Evolutionary conservation across 2,797 vertebrate genomes (phyloP).

Genomic region (Pempheris klunzingeri): DNA sequence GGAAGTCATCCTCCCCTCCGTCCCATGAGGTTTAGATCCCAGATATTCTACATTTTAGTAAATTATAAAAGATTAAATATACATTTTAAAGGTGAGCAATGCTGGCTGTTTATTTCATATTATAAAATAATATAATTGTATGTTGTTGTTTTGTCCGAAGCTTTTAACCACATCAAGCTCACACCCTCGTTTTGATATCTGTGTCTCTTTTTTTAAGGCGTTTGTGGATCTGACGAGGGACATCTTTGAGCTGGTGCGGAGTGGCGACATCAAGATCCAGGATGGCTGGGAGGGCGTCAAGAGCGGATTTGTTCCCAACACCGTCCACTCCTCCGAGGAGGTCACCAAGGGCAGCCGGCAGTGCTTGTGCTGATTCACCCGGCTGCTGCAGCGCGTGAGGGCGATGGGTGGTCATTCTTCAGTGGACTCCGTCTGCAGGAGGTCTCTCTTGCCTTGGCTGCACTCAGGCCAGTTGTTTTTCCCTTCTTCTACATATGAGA

Average conservation of each 20-base stretch:
- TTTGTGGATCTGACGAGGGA: constrained; percentile 94
- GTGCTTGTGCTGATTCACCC: constrained; percentile 89
- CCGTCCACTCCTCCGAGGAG: constrained; percentile 94
- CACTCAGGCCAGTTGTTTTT: constrained; percentile 29
- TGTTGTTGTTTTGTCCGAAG: too few relatives aligned
- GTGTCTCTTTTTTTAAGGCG: constrained; percentile 67
- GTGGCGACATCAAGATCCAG: constrained; percentile 92
- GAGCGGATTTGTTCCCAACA: constrained; percentile 93
- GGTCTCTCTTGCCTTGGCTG: constrained; percentile 24
- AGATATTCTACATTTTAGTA: too few relatives aligned
- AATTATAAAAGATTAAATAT: too few relatives aligned
- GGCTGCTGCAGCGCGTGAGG: constrained; percentile 1
- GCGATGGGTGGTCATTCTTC: constrained; percentile 1
- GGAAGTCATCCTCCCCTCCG: too few relatives aligned
- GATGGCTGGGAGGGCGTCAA: constrained; percentile 96
- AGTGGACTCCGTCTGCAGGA: constrained; percentile 43
- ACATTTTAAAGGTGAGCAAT: too few relatives aligned
- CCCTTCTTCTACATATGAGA: constrained; percentile 30
- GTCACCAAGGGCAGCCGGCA: constrained; percentile 92
- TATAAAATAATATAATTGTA: too few relatives aligned
- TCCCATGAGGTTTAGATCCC: too few relatives aligned
- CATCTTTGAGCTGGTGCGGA: constrained; percentile 93
- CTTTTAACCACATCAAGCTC: neutral
- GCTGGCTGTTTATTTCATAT: too few relatives aligned
- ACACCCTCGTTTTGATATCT: neutral